Evolutionary conservation across 2,113 vertebrate genomes (phyloP), one percentile per base, ranked within the genome.

Genomic region (Bothrops jararaca): DNA sequence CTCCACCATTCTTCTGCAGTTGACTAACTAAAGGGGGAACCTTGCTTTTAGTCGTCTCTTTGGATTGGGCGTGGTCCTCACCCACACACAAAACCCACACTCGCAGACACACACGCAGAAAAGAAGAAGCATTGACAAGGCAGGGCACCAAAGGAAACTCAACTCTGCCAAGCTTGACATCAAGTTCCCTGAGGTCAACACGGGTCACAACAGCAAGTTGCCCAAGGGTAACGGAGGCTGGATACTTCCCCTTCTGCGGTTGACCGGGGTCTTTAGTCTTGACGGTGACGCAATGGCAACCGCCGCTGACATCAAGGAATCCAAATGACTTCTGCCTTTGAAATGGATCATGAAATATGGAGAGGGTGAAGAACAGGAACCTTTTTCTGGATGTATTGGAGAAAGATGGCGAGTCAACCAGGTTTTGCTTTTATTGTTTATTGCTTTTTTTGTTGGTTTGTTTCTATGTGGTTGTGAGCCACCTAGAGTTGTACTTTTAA

Each of bases 1-100:
- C 20, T 89, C 57, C 96, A 94, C 95, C 97, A 97, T 97, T 97
- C 96, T 95, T 95, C 88, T 85, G n/a, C 87, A 91, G 91, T 12
- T 89, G 96, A 85, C 39, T 7, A 3, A 86, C 60, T 29, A 34
- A 96, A 26, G 95, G 96, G 96, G 96, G 96, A 96, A 95, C 92
- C 92, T 15, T 10, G 0, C 13, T 88, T 88, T 95, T 96, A 94
- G 95, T 96, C 20, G 15, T 45, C 5, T 89, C n/a, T 42, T 86
- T 56, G 52, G 26, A 56, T 50, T 86, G 91, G 93, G 74, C 86
- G 69, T 90, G 90, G 52, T 4, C 56, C 53, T 80, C 74, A 1
- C 74, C 34, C 34, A 80, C 74, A 80, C 74, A 80, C 74, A 3
- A 22, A 80, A 42, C 34, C 74, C 74, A 80, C 74, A 10, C 74